phyloP scores from a whole-genome alignment of 2,888 invertebrate species.

The Anoplius nigerrimus region DNA sequence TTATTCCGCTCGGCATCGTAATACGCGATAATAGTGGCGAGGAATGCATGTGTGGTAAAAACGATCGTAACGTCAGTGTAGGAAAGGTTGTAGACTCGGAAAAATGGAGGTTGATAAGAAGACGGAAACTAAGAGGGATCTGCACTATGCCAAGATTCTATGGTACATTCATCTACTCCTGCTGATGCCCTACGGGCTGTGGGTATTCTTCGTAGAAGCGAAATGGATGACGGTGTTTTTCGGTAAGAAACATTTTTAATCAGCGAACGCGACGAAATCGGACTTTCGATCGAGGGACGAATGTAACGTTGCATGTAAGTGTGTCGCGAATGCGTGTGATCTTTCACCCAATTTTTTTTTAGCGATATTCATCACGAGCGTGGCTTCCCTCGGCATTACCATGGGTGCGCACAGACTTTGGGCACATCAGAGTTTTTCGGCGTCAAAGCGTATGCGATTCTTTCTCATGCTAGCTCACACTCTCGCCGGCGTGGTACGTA shows the following conservation, averaged over 20 bases:
- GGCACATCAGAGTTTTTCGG: conserved; percentile 92
- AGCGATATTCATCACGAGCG: conserved; percentile 81
- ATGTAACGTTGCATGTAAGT: background rate
- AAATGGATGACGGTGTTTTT: conserved; percentile 80
- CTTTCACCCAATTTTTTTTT: conserved; percentile 42
- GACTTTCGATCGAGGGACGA: too few species aligned
- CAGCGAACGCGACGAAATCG: too few species aligned
- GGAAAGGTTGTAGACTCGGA: background rate
- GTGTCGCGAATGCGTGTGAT: background rate
- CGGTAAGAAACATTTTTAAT: too few species aligned
- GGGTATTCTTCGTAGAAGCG: conserved; percentile 79
- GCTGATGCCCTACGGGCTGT: conserved; percentile 81
- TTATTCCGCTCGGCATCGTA: too few species aligned
- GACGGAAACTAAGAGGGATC: conserved; percentile 76
- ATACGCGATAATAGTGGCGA: too few species aligned
- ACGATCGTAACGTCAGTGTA: too few species aligned
- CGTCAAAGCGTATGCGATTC: conserved; percentile 82
- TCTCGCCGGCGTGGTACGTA: conserved; percentile 88
- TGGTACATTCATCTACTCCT: conserved; percentile 85
- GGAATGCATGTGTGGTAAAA: too few species aligned
- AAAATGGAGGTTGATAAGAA: conserved; percentile 8
- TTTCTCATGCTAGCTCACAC: conserved; percentile 89
- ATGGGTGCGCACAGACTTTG: conserved; percentile 95
- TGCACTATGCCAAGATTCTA: conserved; percentile 84
- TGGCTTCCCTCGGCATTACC: conserved; percentile 88